Evolutionary conservation across 2,888 invertebrate genomes (phyloP), one percentile per base, ranked within the genome.

Genomic region (Pristionchus fissidentatus): DNA sequence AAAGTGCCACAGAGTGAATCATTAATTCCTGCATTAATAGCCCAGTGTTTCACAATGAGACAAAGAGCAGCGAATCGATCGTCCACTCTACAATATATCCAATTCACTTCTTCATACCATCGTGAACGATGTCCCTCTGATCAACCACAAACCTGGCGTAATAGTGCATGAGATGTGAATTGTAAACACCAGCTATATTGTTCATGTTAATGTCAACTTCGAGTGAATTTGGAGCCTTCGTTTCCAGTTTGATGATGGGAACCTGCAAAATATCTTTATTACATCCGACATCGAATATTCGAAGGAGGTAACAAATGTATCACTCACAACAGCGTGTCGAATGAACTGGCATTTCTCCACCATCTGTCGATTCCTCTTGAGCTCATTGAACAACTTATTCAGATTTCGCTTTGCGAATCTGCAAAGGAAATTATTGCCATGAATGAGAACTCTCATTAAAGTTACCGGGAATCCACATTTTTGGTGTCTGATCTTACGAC

Each of bases 151-250:
- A 91, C 90, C 87, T 84, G 8, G 91, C 87, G 85, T 92, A 92
- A 84, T 92, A 90, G 79, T 92, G 92, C 32, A 91, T 85, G 22
- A 92, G 83, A 84, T 92, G 90, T 1, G 91, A 90, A 84, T 92
- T 92, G 85, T 91, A 89, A n/a, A 92, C 89, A 38, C 92, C 92
- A 26, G 92, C 89, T 22, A 87, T 85, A 77, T 92, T 92, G 85
- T 92, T 92, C 4, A 89, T 84, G 81, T 92, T 92, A 29, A 92
- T 85, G 86, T 92, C 92, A 22, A 92, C 87, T 77, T 92, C 90
- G 29, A 92, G 84, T 7, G 84, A 86, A 3, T 85, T 84, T 1
- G 87, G 88, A 8, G 66, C 52, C n/a, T 84, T 43, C 52, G 90
- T 75, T 22, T 85, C 62, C 49, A 92, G 60, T 84, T 89, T 89